phyloP scores from a whole-genome alignment of 2,113 vertebrate species.

The Ranitomeya variabilis region DNA sequence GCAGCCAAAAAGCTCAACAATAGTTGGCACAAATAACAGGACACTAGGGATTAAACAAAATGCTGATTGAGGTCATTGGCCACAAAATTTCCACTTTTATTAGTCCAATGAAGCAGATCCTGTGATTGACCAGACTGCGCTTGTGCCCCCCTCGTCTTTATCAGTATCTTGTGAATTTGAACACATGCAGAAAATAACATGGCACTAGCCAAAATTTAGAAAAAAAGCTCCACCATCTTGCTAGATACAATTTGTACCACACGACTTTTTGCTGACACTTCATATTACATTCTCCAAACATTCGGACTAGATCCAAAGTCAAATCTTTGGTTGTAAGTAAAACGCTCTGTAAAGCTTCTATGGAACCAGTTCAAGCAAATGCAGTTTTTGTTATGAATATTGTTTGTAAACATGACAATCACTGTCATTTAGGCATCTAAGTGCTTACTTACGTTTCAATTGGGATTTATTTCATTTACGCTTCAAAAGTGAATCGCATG shows the following conservation, averaged over 20 bases:
- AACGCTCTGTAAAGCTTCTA: neutral
- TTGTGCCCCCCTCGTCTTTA: too few relatives aligned
- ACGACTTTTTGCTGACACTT: constrained; percentile 34
- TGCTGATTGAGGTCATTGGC: too few relatives aligned
- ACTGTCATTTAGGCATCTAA: constrained; percentile 52
- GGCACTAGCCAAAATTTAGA: neutral
- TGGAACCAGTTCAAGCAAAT: constrained; percentile 52
- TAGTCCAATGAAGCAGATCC: too few relatives aligned
- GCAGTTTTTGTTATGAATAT: constrained; percentile 56
- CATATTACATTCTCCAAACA: constrained; percentile 34
- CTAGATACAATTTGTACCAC: neutral
- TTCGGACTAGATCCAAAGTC: constrained; percentile 23
- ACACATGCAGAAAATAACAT: neutral
- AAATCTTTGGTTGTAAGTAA: constrained; percentile 28
- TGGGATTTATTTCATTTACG: constrained; percentile 51
- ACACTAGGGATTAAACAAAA: too few relatives aligned
- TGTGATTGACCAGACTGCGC: too few relatives aligned
- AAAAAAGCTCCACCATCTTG: neutral
- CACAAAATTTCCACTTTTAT: too few relatives aligned
- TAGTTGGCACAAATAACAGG: too few relatives aligned
- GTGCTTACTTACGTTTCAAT: constrained; percentile 51
- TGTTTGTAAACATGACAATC: constrained; percentile 63
- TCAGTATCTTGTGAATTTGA: too few relatives aligned
- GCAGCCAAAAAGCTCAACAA: too few relatives aligned
- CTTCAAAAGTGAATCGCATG: constrained; percentile 22